phyloP scores from a whole-genome alignment of 30 jellyfish, hydroid and myxozoan species.

The Hydractinia echinata region DNA sequence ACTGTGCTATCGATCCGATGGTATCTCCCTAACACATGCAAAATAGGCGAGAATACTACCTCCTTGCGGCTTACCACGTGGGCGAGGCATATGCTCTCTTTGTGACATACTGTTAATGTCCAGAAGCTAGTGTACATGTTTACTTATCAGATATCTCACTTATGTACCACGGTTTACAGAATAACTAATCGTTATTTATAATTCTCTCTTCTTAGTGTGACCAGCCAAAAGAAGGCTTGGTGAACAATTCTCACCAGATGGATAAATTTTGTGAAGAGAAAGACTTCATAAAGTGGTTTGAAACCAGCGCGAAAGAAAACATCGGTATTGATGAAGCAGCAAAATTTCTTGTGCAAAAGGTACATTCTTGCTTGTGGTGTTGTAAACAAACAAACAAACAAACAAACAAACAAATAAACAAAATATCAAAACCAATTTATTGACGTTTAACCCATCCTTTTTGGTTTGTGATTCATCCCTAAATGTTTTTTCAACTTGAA shows the following conservation, averaged over 20 bases:
- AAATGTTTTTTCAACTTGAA: no score
- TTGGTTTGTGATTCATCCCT: not conserved
- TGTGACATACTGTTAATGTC: no score
- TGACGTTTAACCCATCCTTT: not conserved
- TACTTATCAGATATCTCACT: no score
- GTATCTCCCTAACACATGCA: no score
- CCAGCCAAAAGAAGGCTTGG: slow-evolving; percentile 81
- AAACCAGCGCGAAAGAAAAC: slow-evolving; percentile 87
- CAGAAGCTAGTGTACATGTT: no score
- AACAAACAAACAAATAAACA: not conserved
- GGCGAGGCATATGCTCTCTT: no score
- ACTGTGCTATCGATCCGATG: no score
- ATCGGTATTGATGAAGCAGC: slow-evolving; percentile 77
- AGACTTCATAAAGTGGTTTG: slow-evolving; percentile 89
- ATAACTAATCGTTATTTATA: no score
- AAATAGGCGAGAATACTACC: no score
- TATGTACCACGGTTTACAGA: no score
- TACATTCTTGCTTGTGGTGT: not conserved
- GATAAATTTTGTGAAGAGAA: slow-evolving; percentile 70
- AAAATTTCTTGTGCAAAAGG: slow-evolving; percentile 46
- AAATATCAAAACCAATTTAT: not conserved
- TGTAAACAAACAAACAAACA: not conserved
- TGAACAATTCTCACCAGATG: slow-evolving; percentile 49
- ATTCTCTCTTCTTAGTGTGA: slow-evolving; percentile 57
- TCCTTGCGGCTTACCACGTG: no score